These are phyloP conservation scores for Apis florea DNA, from an alignment of 1,140 invertebrate genomes.

Conservation along the genomic window DNA sequence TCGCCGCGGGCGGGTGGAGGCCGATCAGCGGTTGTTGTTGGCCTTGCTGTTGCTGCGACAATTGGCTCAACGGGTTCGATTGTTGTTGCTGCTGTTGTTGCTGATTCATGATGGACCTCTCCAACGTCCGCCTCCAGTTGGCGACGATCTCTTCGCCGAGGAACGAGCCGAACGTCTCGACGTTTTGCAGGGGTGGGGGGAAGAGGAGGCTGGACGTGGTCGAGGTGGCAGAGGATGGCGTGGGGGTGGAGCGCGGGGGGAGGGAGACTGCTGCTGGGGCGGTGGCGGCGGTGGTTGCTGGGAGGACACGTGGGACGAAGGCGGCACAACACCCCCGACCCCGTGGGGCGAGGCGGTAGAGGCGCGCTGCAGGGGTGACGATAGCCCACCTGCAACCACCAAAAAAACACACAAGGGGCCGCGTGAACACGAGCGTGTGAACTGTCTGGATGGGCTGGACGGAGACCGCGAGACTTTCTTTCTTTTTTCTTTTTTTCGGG, in stretches of 20 bases:
- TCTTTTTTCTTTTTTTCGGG: no score
- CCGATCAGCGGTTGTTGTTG: slow-evolving; percentile 63
- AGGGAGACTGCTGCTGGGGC: slow-evolving; percentile 63
- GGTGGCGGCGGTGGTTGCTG: slow-evolving; percentile 71
- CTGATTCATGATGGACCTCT: slow-evolving; percentile 83
- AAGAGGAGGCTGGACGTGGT: slow-evolving; percentile 79
- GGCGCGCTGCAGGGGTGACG: slow-evolving; percentile 80
- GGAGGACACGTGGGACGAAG: slow-evolving; percentile 78
- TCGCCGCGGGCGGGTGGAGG: slow-evolving; percentile 70
- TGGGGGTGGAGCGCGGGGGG: slow-evolving; percentile 77
- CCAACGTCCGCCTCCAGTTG: slow-evolving; percentile 87
- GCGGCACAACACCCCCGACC: slow-evolving; percentile 75
- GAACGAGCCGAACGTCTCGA: slow-evolving; percentile 86
- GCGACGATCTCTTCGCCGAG: slow-evolving; percentile 89
- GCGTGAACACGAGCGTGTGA: slow-evolving; percentile 71
- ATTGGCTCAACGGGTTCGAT: slow-evolving; percentile 55
- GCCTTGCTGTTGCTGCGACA: slow-evolving; percentile 65
- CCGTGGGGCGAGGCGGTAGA: slow-evolving; percentile 79
- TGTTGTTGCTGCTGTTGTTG: slow-evolving; percentile 68
- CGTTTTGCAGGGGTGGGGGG: slow-evolving; percentile 84
- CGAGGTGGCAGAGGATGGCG: slow-evolving; percentile 80
- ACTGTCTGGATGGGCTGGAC: no score
- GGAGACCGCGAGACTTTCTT: not conserved
- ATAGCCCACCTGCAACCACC: slow-evolving; percentile 80
- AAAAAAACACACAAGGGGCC: slow-evolving; percentile 76